Evolutionary conservation across 2,888 invertebrate genomes (phyloP).

Genomic region (Ennomos erosarius): DNA sequence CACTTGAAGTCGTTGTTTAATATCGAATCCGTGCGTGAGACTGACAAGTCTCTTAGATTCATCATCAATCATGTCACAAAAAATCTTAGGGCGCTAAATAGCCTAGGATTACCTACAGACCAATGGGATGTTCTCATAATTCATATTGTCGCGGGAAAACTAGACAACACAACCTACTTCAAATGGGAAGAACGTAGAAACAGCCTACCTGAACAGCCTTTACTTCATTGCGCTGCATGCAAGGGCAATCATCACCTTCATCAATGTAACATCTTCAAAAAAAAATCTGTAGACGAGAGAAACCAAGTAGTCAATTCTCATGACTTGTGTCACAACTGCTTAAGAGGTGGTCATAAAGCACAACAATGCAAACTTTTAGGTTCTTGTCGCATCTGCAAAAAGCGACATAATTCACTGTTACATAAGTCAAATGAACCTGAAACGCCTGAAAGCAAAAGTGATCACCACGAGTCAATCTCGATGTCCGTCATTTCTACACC

Average conservation of each 20-base stretch:
- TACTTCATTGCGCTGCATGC: slow-evolving; percentile 9
- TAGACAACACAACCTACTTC: slow-evolving; percentile 30
- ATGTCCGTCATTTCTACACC: not conserved
- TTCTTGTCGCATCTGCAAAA: not conserved
- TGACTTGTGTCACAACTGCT: not conserved
- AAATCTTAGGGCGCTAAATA: slow-evolving; percentile 44
- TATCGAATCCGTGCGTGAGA: slow-evolving; percentile 25
- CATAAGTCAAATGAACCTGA: not conserved
- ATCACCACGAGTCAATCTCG: not conserved
- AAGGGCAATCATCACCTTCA: slow-evolving; percentile 14
- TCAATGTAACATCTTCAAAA: slow-evolving; percentile 14
- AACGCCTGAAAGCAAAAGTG: too few species aligned
- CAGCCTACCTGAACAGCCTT: slow-evolving; percentile 5
- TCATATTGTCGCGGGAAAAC: slow-evolving; percentile 29
- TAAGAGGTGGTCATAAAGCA: not conserved
- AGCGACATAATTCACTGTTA: not conserved
- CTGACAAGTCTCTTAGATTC: slow-evolving; percentile 25
- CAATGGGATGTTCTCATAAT: slow-evolving; percentile 41
- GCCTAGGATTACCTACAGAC: slow-evolving; percentile 35
- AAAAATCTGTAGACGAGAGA: slow-evolving; percentile 12
- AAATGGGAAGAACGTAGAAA: slow-evolving; percentile 37
- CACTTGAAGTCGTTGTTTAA: slow-evolving; percentile 37
- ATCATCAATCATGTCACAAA: slow-evolving; percentile 32
- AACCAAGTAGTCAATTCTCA: not conserved
- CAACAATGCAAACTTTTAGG: slow-evolving; percentile 3